Evolutionary conservation across 2,888 invertebrate species (phyloP).

Genomic region (Cecidostiba fungosa): DNA sequence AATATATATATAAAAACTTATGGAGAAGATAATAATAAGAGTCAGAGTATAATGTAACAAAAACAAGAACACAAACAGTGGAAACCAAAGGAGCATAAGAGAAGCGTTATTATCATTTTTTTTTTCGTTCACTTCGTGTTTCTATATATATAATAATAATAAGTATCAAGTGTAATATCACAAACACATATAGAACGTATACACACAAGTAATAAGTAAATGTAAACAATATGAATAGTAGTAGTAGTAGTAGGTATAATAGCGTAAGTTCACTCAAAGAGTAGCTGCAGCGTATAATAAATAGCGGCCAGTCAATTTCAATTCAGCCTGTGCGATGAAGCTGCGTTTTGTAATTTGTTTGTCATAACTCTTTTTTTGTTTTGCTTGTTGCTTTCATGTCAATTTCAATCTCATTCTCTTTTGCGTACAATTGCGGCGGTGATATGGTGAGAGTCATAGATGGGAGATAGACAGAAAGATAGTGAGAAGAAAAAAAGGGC

Average conservation of each 20-base stretch:
- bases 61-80: constrained; percentile 8
- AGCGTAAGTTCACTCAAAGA: constrained; percentile 5
- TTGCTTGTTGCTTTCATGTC: not conserved
- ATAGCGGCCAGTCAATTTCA: not conserved
- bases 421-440: constrained; percentile 12
- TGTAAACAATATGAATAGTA: not conserved
- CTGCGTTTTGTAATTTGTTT: constrained; percentile 4
- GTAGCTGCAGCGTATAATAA: not conserved
- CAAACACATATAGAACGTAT: constrained; percentile 6
- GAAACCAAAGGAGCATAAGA: constrained; percentile 21
- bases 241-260: constrained; percentile 4
- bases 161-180: constrained; percentile 3
- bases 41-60: constrained; percentile 3
- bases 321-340: constrained; percentile 28
- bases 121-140: not conserved
- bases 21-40: not conserved
- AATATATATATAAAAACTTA: not conserved
- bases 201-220: constrained; percentile 8
- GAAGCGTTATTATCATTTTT: constrained; percentile 18
- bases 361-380: not conserved
- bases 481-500: not conserved
- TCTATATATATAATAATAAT: constrained; percentile 2
- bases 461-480: not conserved
- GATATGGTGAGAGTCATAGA: not conserved
- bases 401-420: constrained; percentile 11